Evolutionary conservation across 2,113 vertebrate genomes (phyloP), one percentile per base, ranked within the genome.

Genomic region (Alligator sinensis): DNA sequence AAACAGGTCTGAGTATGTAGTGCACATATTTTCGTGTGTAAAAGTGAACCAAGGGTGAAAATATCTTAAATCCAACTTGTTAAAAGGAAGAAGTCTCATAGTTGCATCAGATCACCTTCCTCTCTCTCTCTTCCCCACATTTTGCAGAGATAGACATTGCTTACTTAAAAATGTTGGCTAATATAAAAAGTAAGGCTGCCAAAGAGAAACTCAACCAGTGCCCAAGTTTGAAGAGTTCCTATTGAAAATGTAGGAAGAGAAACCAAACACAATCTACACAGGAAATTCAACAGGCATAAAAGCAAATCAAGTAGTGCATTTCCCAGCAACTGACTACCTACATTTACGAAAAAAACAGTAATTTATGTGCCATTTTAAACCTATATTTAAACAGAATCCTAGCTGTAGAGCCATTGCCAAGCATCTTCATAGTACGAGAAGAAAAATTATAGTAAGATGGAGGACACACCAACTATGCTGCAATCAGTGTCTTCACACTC

Each of bases 401-500:
- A 93, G 93, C 92, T 92, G 86, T 81, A 80, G 94, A 94, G 82
- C 90, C 83, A 77, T 93, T 93, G 93, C 68, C 11, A 77, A 34
- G 87, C 88, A 91, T 88, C 84, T 94, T 76, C 86, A 59, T 58
- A 93, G 94, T 88, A 97, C 93, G 89, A 79, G 86, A 81, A 85
- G 90, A 85, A 93, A 61, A 93, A 87, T 90, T 96, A 92, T 91
- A 92, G 77, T 93, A 92, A 0, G 89, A 94, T 64, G 89, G 75
- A 91, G 77, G 70, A 86, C 25, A 21, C 93, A 96, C 85, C 91
- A 84, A 66, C 91, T 93, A 91, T 92, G 93, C 92, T 80, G 89
- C 95, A 96, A 92, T 89, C 93, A 92, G 88, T 95, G 89, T 89
- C 89, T 89, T 89, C 13, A 3, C 76, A 54, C 78, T 93, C 94